A percentile compares a stretch with the other conserved stretches of the same genome.
These are phyloP conservation scores for Trachelus tabidus DNA, from an alignment of 2,888 invertebrate species.

Conservation along the genomic window DNA sequence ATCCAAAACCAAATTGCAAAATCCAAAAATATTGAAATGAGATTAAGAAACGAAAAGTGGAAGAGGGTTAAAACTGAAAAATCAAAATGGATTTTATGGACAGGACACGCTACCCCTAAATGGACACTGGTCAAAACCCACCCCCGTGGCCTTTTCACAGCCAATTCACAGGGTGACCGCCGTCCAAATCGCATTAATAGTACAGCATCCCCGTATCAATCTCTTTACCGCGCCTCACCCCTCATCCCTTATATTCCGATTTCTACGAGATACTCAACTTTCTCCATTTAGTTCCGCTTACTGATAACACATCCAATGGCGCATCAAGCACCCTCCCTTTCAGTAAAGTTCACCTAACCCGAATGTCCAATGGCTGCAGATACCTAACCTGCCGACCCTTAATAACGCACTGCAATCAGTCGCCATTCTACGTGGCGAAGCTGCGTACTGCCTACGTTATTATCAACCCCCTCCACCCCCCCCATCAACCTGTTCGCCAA, in stretches of 20 bases:
- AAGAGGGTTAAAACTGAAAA: neutral
- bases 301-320: too few relatives aligned
- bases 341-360: too few relatives aligned
- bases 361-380: conserved; percentile 11
- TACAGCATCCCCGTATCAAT: conserved; percentile 24
- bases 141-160: conserved; percentile 35
- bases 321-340: too few relatives aligned
- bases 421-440: conserved; percentile 4
- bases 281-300: too few relatives aligned
- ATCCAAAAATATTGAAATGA: too few relatives aligned
- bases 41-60: too few relatives aligned
- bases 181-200: conserved; percentile 43
- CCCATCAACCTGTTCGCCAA: too few relatives aligned
- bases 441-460: conserved; percentile 15
- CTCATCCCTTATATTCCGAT: too few relatives aligned
- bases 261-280: too few relatives aligned
- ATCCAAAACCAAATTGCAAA: too few relatives aligned
- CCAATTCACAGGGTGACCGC: conserved; percentile 31
- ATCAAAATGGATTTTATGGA: conserved; percentile 40
- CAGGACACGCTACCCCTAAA: conserved; percentile 11
- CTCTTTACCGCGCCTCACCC: neutral
- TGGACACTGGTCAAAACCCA: neutral
- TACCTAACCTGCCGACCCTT: conserved; percentile 20
- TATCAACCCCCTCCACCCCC: neutral
- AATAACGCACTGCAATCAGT: too few relatives aligned